These are phyloP conservation scores for Lycaon pictus DNA, from an alignment of 2,113 vertebrate genomes.

Conservation along the genomic window DNA sequence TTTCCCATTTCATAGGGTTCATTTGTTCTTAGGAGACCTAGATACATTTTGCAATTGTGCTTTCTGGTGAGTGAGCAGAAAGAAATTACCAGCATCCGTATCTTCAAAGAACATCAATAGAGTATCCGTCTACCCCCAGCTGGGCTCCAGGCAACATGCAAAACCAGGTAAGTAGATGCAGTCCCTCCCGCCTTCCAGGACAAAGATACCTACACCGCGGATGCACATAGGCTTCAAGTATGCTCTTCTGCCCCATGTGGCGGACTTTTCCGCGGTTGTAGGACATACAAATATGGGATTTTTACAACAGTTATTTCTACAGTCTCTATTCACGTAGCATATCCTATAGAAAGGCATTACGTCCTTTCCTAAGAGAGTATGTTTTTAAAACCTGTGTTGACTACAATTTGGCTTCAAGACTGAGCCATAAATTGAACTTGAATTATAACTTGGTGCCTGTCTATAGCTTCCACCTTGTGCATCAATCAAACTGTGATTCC, in stretches of 20 bases:
- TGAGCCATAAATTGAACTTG: conserved; percentile 49
- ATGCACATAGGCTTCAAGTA: background rate
- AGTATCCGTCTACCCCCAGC: background rate
- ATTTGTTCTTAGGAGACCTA: conserved; percentile 39
- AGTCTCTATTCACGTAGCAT: background rate
- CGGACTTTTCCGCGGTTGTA: background rate
- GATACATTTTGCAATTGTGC: conserved; percentile 37
- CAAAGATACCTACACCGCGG: background rate
- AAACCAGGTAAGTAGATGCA: background rate
- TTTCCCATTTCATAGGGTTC: background rate
- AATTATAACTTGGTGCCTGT: conserved; percentile 53
- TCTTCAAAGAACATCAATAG: background rate
- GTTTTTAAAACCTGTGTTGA: conserved; percentile 53
- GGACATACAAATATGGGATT: background rate
- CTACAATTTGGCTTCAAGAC: conserved; percentile 63
- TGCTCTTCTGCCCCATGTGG: background rate
- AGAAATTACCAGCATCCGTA: background rate
- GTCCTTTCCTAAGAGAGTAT: background rate
- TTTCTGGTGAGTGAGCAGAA: background rate
- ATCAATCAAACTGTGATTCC: background rate
- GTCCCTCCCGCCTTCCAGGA: background rate
- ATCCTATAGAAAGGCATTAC: background rate
- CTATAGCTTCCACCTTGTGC: conserved; percentile 40
- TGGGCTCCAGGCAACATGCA: background rate
- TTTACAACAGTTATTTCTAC: background rate